Base-by-base conservation (phyloP, 2,113 vertebrate genomes). In the Ameiurus melas region DNA sequence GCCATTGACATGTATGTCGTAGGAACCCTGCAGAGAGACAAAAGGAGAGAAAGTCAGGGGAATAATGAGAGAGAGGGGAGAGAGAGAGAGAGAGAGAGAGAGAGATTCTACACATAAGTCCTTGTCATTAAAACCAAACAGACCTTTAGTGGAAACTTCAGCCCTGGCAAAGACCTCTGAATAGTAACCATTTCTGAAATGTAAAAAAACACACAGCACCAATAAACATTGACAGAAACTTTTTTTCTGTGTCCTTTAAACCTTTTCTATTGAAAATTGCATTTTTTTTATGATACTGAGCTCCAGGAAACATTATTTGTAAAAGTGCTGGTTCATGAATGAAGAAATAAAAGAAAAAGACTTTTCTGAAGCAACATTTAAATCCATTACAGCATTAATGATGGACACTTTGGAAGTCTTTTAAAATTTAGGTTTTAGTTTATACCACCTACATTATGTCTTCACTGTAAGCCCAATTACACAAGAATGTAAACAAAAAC, bases 181-280 rank as follows among this genome's bases (percentile, higher is more conserved):
- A 90, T 1, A 3, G 6, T 84, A 55, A 86, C 4, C 7, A 80
- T 36, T 85, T 89, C 87, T 89, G 55, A 20, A 86, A 68, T 71
- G 6, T 27, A 71, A 73, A 47, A 27, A 25, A 51, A 7, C 47
- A 25, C 8, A 53, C 36, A 57, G 43, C 57, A 83, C 33, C 20
- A 36, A 47, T 66, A 36, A 83, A 19, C 25, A 5, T 19, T 20
- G 33, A 71, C 16, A 71, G 30, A 73, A 39, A 39, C 6, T 39
- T 5, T 77, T 77, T 36, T 39, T 8, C 33, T 36, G 6, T 20
- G 16, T 20, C 6, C 16, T 12, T 73, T 30, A 43, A 43, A 22
- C 22, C 8, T 73, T 73, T 73, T 39, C 70, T 47, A 77, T 1
- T n/a, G 16, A 47, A 79, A 53, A 77, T 75, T 25, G 4, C 10